Evolutionary conservation across 2,888 invertebrate genomes (phyloP), one percentile per base, ranked within the genome.

Genomic region (Myopa testacea): DNA sequence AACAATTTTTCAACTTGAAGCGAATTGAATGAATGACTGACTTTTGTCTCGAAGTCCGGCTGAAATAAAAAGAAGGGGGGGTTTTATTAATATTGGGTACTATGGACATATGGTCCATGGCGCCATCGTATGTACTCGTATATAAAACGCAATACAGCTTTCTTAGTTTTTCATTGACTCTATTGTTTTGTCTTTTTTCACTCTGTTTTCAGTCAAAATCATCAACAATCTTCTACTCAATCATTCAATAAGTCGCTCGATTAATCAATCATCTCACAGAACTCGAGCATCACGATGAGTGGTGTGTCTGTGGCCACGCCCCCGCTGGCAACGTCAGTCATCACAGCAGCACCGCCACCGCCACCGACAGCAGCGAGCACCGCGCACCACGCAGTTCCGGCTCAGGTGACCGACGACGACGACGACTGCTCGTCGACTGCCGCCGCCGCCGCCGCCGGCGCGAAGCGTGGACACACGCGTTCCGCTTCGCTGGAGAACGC

Each of bases 401-500:
- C 83, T 26, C 85, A 85, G 34, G 81, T 85, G 10, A 70, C 65
- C 72, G 16, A 26, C 26, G 26, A 26, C 26, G 26, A 2, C 26
- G 26, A 26, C 26, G 26, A 34, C 50, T 10, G 68, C 75, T 10
- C 67, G 65, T 52, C 76, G 10, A 37, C 76, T 69, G 50, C 79
- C 12, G 7, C 67, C n/a, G 73, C 0, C 81, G 50, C 79, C 12
- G 7, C 67, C n/a, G 73, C 0, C 81, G 0, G 78, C 83, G 5
- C 78, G 0, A 87, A 87, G 81, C 89, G 89, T 7, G 89, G 89
- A 16, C 89, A 89, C 81, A 88, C 86, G 81, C 86, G 89, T 16
- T 89, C 89, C 69, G 86, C 88, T 10, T 89, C 89, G 71, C 81
- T 89, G 80, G 89, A 89, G 83, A 89, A 86, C 77, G 83, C 84